Conservation (phyloP, 1,140 invertebrate genomes). For the Ptiloglossa arizonensis region DNA sequence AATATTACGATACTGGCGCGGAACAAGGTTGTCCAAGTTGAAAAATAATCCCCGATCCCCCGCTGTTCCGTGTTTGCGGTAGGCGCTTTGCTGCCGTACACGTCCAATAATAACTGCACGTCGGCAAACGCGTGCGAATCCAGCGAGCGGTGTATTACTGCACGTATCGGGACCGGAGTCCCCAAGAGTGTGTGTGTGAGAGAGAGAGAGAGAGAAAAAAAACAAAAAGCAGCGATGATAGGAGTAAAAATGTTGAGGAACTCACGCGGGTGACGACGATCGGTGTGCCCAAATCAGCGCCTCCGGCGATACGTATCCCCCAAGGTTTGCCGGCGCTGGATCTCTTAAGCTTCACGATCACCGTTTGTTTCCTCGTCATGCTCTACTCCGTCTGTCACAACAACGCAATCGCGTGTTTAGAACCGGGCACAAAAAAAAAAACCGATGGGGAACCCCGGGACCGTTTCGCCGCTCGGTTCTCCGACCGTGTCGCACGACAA, state of each 20-base stretch:
- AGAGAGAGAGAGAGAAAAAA: too few species aligned
- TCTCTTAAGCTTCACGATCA: slow-evolving; percentile 89
- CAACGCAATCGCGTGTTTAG: slow-evolving; percentile 29
- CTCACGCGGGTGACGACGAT: slow-evolving; percentile 95
- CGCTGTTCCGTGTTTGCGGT: slow-evolving; percentile 1
- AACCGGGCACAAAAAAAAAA: background rate
- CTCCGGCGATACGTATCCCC: slow-evolving; percentile 95
- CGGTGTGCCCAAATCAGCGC: slow-evolving; percentile 93
- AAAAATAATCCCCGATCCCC: slow-evolving; percentile 13
- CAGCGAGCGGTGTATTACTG: background rate
- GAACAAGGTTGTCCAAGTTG: background rate
- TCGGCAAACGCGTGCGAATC: background rate
- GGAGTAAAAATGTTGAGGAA: slow-evolving; percentile 48
- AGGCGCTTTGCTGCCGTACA: slow-evolving; percentile 5
- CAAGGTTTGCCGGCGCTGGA: slow-evolving; percentile 90
- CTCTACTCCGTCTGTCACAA: slow-evolving; percentile 59
- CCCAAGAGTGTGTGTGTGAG: too few species aligned
- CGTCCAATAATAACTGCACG: slow-evolving; percentile 26
- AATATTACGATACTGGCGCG: background rate
- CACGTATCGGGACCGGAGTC: background rate
- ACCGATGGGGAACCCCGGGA: too few species aligned
- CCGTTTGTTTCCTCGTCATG: slow-evolving; percentile 85
- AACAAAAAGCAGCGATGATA: background rate
- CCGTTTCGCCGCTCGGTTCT: background rate
- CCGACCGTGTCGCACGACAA: background rate